These are phyloP conservation scores for Yponomeuta evonymella DNA, from an alignment of 2,888 invertebrate species.

Conservation along the genomic window DNA sequence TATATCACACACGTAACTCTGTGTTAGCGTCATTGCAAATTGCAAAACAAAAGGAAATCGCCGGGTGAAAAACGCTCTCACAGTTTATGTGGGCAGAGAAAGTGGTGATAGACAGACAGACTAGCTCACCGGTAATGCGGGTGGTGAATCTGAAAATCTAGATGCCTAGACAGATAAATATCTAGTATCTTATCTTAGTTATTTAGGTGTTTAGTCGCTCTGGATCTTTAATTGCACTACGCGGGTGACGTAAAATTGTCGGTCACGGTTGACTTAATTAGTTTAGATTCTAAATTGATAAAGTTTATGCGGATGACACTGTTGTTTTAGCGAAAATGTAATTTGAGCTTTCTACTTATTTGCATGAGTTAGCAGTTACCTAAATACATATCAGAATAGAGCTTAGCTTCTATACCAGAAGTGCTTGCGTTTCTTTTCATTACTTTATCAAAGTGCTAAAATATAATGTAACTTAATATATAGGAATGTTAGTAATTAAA, in stretches of 20 bases:
- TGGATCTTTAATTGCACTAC: background rate
- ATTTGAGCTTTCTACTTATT: background rate
- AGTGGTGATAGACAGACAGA: slow-evolving; percentile 9
- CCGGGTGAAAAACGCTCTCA: slow-evolving; percentile 5
- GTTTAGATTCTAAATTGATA: background rate
- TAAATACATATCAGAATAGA: background rate
- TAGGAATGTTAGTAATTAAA: no score
- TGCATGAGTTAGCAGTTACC: background rate
- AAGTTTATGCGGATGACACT: background rate
- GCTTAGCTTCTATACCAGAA: no score
- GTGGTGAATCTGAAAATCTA: background rate
- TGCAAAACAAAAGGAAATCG: slow-evolving; percentile 14
- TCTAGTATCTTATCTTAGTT: background rate
- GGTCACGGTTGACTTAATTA: background rate
- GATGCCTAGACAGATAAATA: background rate
- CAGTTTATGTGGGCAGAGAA: slow-evolving; percentile 9
- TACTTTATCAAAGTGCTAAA: no score
- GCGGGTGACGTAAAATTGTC: background rate
- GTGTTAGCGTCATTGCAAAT: background rate
- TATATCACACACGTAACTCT: background rate
- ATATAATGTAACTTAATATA: no score
- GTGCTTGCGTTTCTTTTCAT: no score
- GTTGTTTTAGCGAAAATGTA: background rate
- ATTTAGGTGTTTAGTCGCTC: background rate
- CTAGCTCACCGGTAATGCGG: background rate